A percentile compares a stretch with the other conserved stretches of the same genome.
These are phyloP conservation scores for Bolinopsis microptera DNA, from an alignment of 37 sponge, comb jelly and placozoan genomes.

Conservation along the genomic window DNA sequence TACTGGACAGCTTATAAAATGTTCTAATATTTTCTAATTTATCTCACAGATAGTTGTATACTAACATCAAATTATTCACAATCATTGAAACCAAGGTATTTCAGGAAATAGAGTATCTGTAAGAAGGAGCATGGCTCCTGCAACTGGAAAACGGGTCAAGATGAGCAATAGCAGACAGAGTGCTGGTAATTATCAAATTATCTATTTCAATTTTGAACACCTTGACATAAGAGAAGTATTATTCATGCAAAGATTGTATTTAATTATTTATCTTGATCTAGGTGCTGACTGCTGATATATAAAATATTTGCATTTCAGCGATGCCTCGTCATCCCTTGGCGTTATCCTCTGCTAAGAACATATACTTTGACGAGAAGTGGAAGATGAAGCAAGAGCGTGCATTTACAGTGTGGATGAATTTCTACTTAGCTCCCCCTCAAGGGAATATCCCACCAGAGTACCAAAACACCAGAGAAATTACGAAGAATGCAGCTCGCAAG, in stretches of 20 bases:
- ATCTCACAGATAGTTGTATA: too few relatives aligned
- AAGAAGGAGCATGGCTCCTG: neutral
- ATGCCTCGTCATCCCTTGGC: constrained; percentile 44
- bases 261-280: too few relatives aligned
- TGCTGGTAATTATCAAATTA: neutral
- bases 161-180: neutral
- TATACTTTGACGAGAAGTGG: constrained; percentile 87
- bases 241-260: too few relatives aligned
- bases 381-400: constrained; percentile 79
- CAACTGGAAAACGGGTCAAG: neutral
- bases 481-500: constrained; percentile 46
- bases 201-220: too few relatives aligned
- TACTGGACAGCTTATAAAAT: too few relatives aligned
- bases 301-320: too few relatives aligned
- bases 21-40: too few relatives aligned
- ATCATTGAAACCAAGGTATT: too few relatives aligned
- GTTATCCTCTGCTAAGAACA: constrained; percentile 65
- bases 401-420: constrained; percentile 87
- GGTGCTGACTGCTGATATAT: too few relatives aligned
- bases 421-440: constrained; percentile 75
- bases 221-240: too few relatives aligned
- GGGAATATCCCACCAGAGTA: constrained; percentile 1
- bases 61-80: too few relatives aligned
- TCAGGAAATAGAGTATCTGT: neutral
- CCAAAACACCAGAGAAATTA: constrained; percentile 34